These are phyloP conservation scores for Melanitta fusca DNA, from an alignment of 2,797 vertebrate species.

Conservation along the genomic window DNA sequence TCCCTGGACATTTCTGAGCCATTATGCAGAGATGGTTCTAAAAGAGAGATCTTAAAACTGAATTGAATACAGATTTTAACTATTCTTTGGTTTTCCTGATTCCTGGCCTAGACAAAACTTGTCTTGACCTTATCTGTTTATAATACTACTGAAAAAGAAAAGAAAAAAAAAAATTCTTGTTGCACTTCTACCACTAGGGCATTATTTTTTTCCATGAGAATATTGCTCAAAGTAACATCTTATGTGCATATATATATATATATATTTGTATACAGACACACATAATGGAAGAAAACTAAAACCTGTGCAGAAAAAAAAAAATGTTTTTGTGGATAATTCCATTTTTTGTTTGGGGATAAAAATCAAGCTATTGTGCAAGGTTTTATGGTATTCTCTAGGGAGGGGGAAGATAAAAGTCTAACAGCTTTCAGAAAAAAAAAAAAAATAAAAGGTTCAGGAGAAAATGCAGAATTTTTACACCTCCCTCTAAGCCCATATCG, in stretches of 20 bases:
- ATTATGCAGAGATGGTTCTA: not conserved
- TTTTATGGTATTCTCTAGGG: not conserved
- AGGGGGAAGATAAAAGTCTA: not conserved
- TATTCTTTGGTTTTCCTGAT: not conserved
- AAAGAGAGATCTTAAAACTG: slow-evolving; percentile 17
- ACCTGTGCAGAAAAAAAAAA: not conserved
- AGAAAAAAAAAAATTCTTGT: not conserved
- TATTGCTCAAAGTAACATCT: not conserved
- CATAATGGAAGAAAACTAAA: not conserved
- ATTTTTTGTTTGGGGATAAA: not conserved
- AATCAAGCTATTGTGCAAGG: not conserved
- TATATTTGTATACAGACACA: too few relatives aligned
- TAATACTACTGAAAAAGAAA: not conserved
- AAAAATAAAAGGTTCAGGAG: not conserved
- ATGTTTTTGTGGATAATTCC: not conserved
- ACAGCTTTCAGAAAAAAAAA: not conserved
- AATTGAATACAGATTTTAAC: not conserved
- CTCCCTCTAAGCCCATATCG: not conserved
- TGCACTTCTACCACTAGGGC: not conserved
- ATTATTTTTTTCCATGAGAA: not conserved
- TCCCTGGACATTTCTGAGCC: slow-evolving; percentile 35
- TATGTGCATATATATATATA: too few relatives aligned
- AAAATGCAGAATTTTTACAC: not conserved
- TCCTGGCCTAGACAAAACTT: not conserved
- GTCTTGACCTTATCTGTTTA: not conserved